Conservation (phyloP, 2,113 vertebrate genomes). For the crab-eating macaque (Macaca fascicularis) region T2T-MFA8v1.1 NC_088395.1:82037001-82037500, state of each 20-base stretch:
- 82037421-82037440: not conserved
- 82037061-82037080: not conserved
- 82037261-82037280: not conserved
- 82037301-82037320: not conserved
- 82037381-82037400: slow-evolving; percentile 22
- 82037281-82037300: not conserved
- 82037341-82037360: not conserved
- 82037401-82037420: not conserved
- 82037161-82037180: not conserved
- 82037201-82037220: not conserved
- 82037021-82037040: not conserved
- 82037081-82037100: not conserved
- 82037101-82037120: not conserved
- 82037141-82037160: no score
- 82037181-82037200: not conserved
- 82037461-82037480: not conserved
- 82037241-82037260: not conserved
- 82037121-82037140: not conserved
- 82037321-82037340: not conserved
- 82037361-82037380: not conserved
- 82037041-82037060: not conserved
- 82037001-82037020: not conserved
- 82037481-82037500: slow-evolving; percentile 3
- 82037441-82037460: slow-evolving; percentile 5
- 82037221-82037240: not conserved